Percentiles rank a stretch among this genome's conserved stretches.
These are phyloP conservation scores for Caerostris extrusa DNA, from an alignment of 1,140 invertebrate genomes.

Conservation along the genomic window DNA sequence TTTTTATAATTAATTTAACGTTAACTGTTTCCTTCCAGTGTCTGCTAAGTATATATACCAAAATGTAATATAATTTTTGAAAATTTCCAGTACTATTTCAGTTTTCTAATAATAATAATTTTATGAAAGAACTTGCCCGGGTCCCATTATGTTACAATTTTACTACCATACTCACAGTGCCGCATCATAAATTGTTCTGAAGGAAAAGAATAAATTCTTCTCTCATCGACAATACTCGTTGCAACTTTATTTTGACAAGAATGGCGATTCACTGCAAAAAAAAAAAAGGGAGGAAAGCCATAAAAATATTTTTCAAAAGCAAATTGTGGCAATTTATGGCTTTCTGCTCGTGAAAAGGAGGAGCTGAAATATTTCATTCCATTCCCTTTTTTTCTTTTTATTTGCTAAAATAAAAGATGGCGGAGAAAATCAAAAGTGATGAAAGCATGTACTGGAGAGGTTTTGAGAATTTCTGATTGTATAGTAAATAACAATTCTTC, in stretches of 20 bases:
- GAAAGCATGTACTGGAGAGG: too few species aligned
- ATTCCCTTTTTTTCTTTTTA: neutral
- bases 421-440: too few species aligned
- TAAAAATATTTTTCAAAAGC: slow-evolving; percentile 12
- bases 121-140: neutral
- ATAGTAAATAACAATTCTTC: too few species aligned
- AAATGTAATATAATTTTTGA: too few species aligned
- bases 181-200: neutral
- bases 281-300: slow-evolving; percentile 5
- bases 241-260: slow-evolving; percentile 4
- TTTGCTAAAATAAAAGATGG: neutral
- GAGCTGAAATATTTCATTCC: neutral
- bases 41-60: too few species aligned
- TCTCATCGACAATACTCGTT: neutral
- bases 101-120: neutral
- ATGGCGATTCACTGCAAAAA: neutral
- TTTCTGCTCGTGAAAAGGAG: neutral
- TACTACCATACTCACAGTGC: neutral
- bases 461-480: too few species aligned
- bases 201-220: neutral
- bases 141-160: neutral
- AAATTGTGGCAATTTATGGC: slow-evolving; percentile 28
- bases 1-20: too few species aligned
- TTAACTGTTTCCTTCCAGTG: too few species aligned
- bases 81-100: too few species aligned